Evolutionary conservation across 2,888 invertebrate species (phyloP), one percentile per base, ranked within the genome.

Genomic region (Trachelus tabidus): DNA sequence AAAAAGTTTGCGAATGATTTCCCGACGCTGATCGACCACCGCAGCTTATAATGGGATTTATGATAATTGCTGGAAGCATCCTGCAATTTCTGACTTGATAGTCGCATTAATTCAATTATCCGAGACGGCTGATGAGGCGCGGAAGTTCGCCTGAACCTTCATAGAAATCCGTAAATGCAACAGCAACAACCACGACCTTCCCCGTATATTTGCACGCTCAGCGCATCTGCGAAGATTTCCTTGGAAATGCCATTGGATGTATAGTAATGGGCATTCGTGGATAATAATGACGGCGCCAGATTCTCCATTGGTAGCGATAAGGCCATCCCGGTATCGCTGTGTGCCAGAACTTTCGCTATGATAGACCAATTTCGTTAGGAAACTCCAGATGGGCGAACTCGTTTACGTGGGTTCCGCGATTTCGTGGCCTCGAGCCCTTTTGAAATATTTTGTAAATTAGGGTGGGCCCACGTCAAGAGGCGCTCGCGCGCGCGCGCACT

Each of bases 81-180:
- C 84, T 85, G 87, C 86, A 88, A 89, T 88, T 85, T 82, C 84
- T 79, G 81, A 82, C 82, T 84, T 85, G 83, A 85, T 86, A 84
- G 83, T 84, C 81, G 79, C 80, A 81, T 82, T 81, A 79, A 83
- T 83, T 85, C 84, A 82, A 84, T 84, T 83, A 84, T 82, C 83
- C 82, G 77, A 80, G 83, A 83, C 82, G 80, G 79, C 78, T 78
- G 75, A 81, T 77, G 78, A 77, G 81, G 78, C 79, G 78, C 82
- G 80, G 80, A 80, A 82, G 81, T 80, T 79, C 69, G 77, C 71
- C 73, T 56, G 56, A 56, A 56, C 23, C 56, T 56, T 56, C 56
- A 56, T 56, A 56, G 56, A 56, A 56, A 56, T 56, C 23, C 56
- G 56, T 56, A 56, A 56, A 56, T 56, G 56, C 56, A 56, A 56